These are phyloP conservation scores for Eremophila alpestris DNA, from an alignment of 2,797 vertebrate species.

Conservation along the genomic window DNA sequence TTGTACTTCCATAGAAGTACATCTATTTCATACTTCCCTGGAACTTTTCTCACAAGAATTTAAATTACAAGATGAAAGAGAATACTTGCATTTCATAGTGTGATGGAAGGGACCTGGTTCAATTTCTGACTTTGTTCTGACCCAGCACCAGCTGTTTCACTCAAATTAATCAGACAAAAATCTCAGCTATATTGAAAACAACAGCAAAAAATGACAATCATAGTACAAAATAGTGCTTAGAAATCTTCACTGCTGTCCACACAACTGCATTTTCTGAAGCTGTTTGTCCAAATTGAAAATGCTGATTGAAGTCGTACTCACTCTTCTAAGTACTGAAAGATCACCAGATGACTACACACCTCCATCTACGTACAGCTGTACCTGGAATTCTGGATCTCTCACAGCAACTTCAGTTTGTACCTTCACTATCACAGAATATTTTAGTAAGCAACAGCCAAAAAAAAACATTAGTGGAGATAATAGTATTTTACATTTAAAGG, in stretches of 20 bases:
- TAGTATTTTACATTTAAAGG: not conserved
- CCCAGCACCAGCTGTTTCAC: not conserved
- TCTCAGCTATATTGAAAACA: not conserved
- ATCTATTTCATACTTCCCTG: not conserved
- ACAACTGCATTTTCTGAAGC: not conserved
- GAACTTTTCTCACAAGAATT: constrained; percentile 36
- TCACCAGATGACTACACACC: not conserved
- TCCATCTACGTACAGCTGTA: not conserved
- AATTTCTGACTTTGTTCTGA: constrained; percentile 13
- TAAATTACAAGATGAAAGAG: constrained; percentile 27
- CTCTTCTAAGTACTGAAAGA: not conserved
- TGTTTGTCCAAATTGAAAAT: not conserved
- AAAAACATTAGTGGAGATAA: not conserved
- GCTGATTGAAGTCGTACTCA: not conserved
- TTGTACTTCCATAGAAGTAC: constrained; percentile 28
- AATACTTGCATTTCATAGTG: not conserved
- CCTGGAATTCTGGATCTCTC: not conserved
- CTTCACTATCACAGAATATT: not conserved
- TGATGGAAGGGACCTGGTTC: not conserved
- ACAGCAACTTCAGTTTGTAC: not conserved
- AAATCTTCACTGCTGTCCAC: not conserved
- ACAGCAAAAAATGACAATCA: not conserved
- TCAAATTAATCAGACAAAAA: constrained; percentile 15
- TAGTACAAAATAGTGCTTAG: not conserved
- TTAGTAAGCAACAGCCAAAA: not conserved